phyloP scores from a whole-genome alignment of 53 echinoderm and acorn worm species.

The Luidia sarsii region DNA sequence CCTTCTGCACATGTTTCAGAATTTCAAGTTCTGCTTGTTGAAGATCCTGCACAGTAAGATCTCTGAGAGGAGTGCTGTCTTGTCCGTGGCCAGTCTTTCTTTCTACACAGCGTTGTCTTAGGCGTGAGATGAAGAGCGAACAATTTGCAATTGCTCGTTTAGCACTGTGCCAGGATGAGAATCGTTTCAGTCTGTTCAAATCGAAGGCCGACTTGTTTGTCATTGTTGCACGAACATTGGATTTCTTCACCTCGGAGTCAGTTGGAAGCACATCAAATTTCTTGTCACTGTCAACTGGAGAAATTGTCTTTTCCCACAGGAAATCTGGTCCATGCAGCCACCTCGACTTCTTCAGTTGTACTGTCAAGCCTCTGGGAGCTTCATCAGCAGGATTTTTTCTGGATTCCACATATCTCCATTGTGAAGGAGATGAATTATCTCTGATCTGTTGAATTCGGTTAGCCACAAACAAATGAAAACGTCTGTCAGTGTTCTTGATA shows the following conservation, averaged over 20 bases:
- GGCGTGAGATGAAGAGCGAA: constrained; percentile 18
- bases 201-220: neutral
- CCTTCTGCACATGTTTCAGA: constrained; percentile 32
- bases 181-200: constrained; percentile 35
- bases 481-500: constrained; percentile 42
- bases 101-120: neutral
- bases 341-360: neutral
- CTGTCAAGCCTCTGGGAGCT: constrained; percentile 28
- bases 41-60: constrained; percentile 14
- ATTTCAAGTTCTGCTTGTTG: constrained; percentile 46
- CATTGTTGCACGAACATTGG: constrained; percentile 4
- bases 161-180: constrained; percentile 50
- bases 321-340: constrained; percentile 59
- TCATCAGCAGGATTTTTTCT: constrained; percentile 55
- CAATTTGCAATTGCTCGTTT: constrained; percentile 61
- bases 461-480: constrained; percentile 57
- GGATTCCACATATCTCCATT: constrained; percentile 48
- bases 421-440: constrained; percentile 3
- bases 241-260: constrained; percentile 49
- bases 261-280: neutral
- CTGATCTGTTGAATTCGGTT: constrained; percentile 49
- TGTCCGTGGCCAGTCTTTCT: neutral
- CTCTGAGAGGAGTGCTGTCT: neutral
- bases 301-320: constrained; percentile 32
- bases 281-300: neutral